Evolutionary conservation across 2,113 vertebrate species (phyloP).

Genomic region (Agelaius phoeniceus): DNA sequence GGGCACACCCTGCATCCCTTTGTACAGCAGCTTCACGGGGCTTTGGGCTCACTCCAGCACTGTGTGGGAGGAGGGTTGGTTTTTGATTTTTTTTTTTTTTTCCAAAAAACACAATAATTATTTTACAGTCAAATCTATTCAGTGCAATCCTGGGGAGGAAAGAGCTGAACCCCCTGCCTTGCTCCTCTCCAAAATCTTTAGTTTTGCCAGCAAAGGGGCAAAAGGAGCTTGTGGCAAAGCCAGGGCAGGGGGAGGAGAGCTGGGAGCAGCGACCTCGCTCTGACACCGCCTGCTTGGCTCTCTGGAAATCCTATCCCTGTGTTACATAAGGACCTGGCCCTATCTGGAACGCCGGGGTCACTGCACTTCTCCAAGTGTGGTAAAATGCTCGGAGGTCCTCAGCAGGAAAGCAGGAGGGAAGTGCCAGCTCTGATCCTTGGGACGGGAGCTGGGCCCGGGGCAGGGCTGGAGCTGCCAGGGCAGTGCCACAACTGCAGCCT

Average conservation of each 20-base stretch:
- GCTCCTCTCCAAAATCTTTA: neutral
- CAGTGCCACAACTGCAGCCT: neutral
- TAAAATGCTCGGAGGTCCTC: conserved; percentile 29
- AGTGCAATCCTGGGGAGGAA: neutral
- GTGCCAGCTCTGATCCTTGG: neutral
- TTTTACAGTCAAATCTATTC: neutral
- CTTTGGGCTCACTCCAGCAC: conserved; percentile 44
- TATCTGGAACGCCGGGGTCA: conserved; percentile 44
- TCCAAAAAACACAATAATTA: neutral
- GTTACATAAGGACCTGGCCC: conserved; percentile 58
- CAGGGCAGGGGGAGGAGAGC: neutral
- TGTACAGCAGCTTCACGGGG: conserved; percentile 41
- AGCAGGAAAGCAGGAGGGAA: neutral
- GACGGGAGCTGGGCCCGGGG: neutral
- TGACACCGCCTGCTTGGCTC: neutral
- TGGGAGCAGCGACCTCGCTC: neutral
- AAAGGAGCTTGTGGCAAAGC: neutral
- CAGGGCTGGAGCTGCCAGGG: neutral
- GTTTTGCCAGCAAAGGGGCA: neutral
- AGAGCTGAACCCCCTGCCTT: neutral
- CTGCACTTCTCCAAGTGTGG: neutral
- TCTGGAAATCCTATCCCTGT: conserved; percentile 44
- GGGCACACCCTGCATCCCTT: conserved; percentile 58
- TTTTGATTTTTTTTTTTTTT: neutral
- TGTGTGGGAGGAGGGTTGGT: conserved; percentile 32